Evolutionary conservation across 2,888 invertebrate species (phyloP).

Genomic region (Cantharis nigra): DNA sequence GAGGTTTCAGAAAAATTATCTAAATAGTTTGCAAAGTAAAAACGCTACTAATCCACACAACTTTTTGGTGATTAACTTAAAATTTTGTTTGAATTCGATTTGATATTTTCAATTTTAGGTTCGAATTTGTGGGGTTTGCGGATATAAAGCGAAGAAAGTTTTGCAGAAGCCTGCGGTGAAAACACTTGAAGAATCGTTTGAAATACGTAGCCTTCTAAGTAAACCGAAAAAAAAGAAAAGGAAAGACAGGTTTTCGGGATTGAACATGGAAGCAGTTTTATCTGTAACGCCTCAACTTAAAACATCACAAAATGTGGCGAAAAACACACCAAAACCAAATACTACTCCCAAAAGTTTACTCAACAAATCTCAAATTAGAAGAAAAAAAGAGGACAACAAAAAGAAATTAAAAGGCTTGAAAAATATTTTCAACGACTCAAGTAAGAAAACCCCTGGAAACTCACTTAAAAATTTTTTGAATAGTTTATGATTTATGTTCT

Average conservation of each 20-base stretch:
- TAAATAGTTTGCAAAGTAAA: conserved; percentile 7
- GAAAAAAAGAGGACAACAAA: neutral
- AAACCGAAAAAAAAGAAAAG: conserved; percentile 45
- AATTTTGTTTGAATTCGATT: neutral
- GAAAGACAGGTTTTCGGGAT: conserved; percentile 55
- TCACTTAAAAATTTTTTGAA: neutral
- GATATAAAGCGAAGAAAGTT: conserved; percentile 32
- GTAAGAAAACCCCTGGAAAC: neutral
- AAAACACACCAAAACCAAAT: neutral
- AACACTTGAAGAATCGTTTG: neutral
- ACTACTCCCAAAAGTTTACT: neutral
- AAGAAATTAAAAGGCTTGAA: neutral
- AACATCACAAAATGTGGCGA: neutral
- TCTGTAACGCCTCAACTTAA: conserved; percentile 8
- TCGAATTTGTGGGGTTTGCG: conserved; percentile 41
- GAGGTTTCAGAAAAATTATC: conserved; percentile 10
- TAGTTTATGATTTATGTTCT: neutral
- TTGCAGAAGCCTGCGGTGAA: conserved; percentile 9
- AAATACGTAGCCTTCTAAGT: neutral
- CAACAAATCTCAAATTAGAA: neutral
- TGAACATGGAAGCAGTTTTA: conserved; percentile 43
- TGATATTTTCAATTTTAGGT: conserved; percentile 35
- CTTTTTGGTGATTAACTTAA: conserved; percentile 11
- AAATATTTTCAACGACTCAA: neutral
- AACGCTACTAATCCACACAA: neutral